A percentile compares a stretch with the other conserved stretches of the same genome.
These are phyloP conservation scores for Sarcophaga variegata DNA, from an alignment of 2,888 invertebrate species.

Conservation along the genomic window DNA sequence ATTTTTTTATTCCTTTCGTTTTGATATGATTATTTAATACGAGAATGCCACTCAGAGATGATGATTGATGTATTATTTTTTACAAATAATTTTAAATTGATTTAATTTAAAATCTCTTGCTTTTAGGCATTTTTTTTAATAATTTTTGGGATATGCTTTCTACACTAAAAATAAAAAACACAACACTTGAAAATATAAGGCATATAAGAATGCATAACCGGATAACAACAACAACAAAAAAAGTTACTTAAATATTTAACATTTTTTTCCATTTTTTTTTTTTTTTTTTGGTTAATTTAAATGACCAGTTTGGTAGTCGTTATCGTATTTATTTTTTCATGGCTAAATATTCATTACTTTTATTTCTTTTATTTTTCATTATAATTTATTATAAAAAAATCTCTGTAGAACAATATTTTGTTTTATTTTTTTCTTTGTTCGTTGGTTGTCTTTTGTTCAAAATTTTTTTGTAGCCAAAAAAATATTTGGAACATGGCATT, in stretches of 20 bases:
- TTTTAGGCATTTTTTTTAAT: background rate
- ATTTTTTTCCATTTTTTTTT: too few species aligned
- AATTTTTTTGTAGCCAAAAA: conserved; percentile 48
- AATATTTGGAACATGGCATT: conserved; percentile 68
- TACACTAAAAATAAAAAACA: conserved; percentile 16
- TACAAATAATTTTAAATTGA: conserved; percentile 3
- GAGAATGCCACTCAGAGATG: conserved; percentile 26
- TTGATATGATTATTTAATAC: background rate
- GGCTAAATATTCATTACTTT: conserved; percentile 41
- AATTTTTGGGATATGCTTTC: conserved; percentile 44
- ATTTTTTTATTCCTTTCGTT: background rate
- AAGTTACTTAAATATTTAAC: background rate
- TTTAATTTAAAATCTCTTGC: conserved; percentile 36
- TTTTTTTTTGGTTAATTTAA: background rate
- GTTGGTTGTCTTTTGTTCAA: conserved; percentile 7
- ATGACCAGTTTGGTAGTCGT: background rate
- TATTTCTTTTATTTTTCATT: conserved; percentile 8
- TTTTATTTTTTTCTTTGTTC: background rate
- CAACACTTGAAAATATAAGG: background rate
- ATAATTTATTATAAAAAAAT: conserved; percentile 50
- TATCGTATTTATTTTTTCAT: conserved; percentile 10
- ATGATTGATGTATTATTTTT: conserved; percentile 43
- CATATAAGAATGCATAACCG: background rate
- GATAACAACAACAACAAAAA: conserved; percentile 12
- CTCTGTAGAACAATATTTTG: conserved; percentile 36